Evolutionary conservation across 2,888 invertebrate genomes (phyloP).

Genomic region (Macrosoma leucophasiata): DNA sequence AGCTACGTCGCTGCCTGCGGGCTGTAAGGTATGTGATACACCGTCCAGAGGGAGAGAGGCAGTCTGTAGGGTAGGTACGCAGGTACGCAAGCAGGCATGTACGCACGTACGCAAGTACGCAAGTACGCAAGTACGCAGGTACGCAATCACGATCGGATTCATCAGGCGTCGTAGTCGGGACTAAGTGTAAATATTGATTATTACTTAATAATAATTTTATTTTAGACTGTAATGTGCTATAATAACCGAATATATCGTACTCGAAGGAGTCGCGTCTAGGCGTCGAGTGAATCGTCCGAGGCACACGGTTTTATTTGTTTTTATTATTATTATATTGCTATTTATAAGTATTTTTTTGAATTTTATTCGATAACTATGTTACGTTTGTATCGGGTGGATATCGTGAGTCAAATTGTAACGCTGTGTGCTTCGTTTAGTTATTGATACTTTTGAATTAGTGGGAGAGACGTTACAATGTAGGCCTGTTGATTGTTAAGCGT

Average conservation of each 20-base stretch:
- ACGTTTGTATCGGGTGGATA: constrained; percentile 28
- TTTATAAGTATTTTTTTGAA: constrained; percentile 51
- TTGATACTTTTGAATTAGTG: constrained; percentile 38
- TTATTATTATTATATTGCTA: constrained; percentile 41
- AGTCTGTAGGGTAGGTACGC: no score
- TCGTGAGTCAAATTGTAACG: constrained; percentile 39
- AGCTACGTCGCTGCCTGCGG: background rate
- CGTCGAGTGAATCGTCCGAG: constrained; percentile 26
- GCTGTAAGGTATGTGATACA: constrained; percentile 16
- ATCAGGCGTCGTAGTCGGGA: constrained; percentile 38
- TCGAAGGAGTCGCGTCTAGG: constrained; percentile 20
- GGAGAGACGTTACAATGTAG: constrained; percentile 45
- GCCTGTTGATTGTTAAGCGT: constrained; percentile 48
- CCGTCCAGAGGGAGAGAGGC: constrained; percentile 28
- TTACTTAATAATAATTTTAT: constrained; percentile 70
- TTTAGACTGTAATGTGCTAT: constrained; percentile 69
- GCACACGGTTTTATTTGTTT: constrained; percentile 47
- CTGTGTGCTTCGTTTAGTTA: constrained; percentile 34
- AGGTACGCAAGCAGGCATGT: no score
- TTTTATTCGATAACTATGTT: constrained; percentile 40
- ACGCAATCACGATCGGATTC: constrained; percentile 25
- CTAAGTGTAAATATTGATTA: constrained; percentile 67
- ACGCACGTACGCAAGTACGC: no score
- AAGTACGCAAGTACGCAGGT: no score
- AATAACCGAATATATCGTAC: constrained; percentile 49